Base-by-base conservation (phyloP, 2,113 vertebrate species). In the Ceyx melanurus region DNA sequence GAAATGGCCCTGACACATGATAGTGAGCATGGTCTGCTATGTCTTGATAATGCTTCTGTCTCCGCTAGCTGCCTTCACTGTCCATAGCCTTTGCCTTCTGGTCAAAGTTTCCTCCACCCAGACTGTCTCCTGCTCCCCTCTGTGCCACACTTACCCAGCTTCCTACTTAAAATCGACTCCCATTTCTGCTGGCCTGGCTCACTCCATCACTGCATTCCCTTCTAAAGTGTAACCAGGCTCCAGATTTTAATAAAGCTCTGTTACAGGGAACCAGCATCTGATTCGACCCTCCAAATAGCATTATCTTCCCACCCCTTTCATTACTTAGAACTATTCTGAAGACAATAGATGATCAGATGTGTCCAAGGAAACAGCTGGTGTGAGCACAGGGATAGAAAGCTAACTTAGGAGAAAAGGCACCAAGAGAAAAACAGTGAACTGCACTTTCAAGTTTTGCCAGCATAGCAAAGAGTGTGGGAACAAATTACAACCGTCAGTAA, bases 381-480 rank as follows among this genome's bases (percentile, higher is more conserved):
- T 85, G 90, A 92, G 78, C 75, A 89, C n/a, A 93, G 85, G 60
- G 89, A 67, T 53, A 88, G 82, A 91, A 83, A 96, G 67, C 95
- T 85, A 94, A 91, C 82, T 93, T 87, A 82, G 46, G 90, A 93
- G 92, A 89, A 95, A 92, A 95, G 72, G 43, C 87, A 93, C 18
- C 0, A 0, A 87, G 66, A 75, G 77, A 90, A 93, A 96, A 94
- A 87, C 82, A 93, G 71, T 53, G 91, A 95, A 93, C 94, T 1
- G 8, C 89, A 92, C 96, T 92, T 96, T 96, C 89, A 94, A 93
- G 91, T 96, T 96, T 96, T 94, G 94, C 94, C 90, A 96, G 94
- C 93, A 61, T 90, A 96, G 92, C 92, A 95, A 94, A 88, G 92
- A 90, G 90, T 93, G 92, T 96, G 96, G 88, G 95, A 96, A 95